Evolutionary conservation across 2,113 vertebrate species (phyloP), one percentile per base, ranked within the genome.

Genomic region (Hypocryptadius cinnamomeus): DNA sequence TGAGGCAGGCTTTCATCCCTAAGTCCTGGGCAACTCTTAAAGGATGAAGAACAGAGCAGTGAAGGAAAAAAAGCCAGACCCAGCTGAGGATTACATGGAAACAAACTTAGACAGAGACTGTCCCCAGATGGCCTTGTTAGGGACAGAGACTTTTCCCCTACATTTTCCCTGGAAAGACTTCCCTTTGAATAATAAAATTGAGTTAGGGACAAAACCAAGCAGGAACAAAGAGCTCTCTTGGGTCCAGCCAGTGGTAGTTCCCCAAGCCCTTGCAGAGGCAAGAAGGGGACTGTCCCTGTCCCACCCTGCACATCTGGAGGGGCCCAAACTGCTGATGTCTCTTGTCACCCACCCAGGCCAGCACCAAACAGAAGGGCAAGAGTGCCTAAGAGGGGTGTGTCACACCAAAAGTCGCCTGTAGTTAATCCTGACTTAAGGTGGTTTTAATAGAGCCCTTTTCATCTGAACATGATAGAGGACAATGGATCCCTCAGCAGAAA

Each of bases 181-280:
- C 17, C 37, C 42, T 73, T 86, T 8, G 7, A 51, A 15, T 63
- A 31, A 51, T 18, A 27, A 40, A 64, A 24, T 1, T 23, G 11
- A 19, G 11, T 11, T 57, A 13, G 35, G 14, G 27, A 21, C 23
- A 72, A 71, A 80, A 8, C 40, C 61, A 50, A 59, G 35, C 17
- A 63, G 22, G n/a, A 68, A 2, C 40, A 15, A 30, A 57, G 30
- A 30, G 14, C 0, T 63, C 22, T 28, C 16, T 5, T 63, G 68
- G 11, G n/a, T 51, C 5, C 73, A 61, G 4, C 5, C 35, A 56
- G 30, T 0, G 5, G 5, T 0, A 3, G 25, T 1, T 44, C 15
- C 57, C 11, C 14, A 37, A 0, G 0, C 10, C 20, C 19, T 66
- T 25, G 33, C 39, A 71, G 40, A 4, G 27, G 35, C 24, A 30